phyloP scores from a whole-genome alignment of 2,797 vertebrate genomes.

The Perodicticus potto region DNA sequence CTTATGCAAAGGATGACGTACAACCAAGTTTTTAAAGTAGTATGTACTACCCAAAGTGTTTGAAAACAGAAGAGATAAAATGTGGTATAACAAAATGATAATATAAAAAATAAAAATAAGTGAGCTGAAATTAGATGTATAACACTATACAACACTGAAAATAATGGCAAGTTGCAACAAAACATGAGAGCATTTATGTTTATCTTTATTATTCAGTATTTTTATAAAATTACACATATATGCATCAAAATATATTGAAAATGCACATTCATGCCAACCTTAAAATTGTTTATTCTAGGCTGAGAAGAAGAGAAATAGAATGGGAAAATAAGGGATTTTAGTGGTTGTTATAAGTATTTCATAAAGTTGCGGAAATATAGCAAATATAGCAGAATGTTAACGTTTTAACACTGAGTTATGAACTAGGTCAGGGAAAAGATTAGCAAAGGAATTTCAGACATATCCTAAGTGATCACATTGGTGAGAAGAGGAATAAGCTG shows the following conservation, averaged over 20 bases:
- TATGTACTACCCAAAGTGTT: neutral
- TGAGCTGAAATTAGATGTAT: neutral
- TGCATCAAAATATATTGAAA: neutral
- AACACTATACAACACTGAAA: neutral
- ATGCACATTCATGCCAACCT: neutral
- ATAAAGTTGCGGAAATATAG: neutral
- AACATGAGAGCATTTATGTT: neutral
- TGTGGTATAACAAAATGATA: neutral
- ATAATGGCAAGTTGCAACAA: neutral
- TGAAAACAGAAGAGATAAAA: neutral
- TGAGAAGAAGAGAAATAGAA: neutral
- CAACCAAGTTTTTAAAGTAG: neutral
- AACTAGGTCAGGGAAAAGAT: neutral
- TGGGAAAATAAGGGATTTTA: neutral
- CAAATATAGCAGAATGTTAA: neutral
- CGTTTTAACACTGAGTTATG: neutral
- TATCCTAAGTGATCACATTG: neutral
- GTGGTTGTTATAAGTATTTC: neutral
- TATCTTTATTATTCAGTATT: neutral
- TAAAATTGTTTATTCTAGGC: neutral
- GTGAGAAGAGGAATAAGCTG: neutral
- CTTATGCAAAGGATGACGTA: neutral
- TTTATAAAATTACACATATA: neutral
- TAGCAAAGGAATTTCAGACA: neutral
- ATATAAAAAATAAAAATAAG: constrained; percentile 33